A percentile compares a stretch with the other conserved stretches of the same genome.
These are phyloP conservation scores for Ommatoiulus sabulosus DNA, from an alignment of 2,888 invertebrate genomes.

Conservation along the genomic window DNA sequence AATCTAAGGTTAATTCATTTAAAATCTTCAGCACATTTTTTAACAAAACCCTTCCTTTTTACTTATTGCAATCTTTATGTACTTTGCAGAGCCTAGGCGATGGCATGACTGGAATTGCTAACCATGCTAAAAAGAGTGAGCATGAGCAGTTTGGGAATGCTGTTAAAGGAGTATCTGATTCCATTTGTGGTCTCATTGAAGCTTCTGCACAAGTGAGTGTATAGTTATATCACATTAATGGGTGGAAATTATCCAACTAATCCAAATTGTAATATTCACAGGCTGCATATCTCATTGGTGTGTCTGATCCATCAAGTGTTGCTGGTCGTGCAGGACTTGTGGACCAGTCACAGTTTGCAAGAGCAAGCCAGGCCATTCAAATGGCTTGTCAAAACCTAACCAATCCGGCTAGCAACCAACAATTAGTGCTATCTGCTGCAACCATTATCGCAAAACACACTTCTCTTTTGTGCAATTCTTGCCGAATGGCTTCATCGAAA, in stretches of 20 bases:
- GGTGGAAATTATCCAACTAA: neutral
- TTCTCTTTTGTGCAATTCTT: constrained; percentile 93
- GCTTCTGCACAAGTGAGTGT: constrained; percentile 81
- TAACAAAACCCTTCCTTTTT: too few species aligned
- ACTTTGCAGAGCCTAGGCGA: constrained; percentile 68
- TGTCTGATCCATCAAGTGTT: constrained; percentile 89
- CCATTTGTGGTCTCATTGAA: constrained; percentile 93
- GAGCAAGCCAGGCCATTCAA: constrained; percentile 91
- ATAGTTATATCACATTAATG: neutral
- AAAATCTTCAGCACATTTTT: neutral
- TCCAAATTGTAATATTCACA: constrained; percentile 61
- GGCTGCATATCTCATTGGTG: constrained; percentile 93
- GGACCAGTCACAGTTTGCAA: constrained; percentile 86
- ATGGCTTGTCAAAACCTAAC: constrained; percentile 85
- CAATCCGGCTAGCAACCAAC: constrained; percentile 79
- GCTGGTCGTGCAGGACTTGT: constrained; percentile 90
- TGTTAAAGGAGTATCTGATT: constrained; percentile 84
- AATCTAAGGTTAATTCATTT: constrained; percentile 75
- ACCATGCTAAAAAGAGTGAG: constrained; percentile 88
- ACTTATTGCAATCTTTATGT: neutral
- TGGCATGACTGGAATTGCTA: constrained; percentile 95
- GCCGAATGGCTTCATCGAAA: constrained; percentile 90
- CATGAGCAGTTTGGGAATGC: constrained; percentile 86
- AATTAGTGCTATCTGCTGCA: constrained; percentile 84
- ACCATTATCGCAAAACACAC: constrained; percentile 97